Conservation (phyloP, 2,888 invertebrate genomes). For the Trachelus troglodyta region DNA sequence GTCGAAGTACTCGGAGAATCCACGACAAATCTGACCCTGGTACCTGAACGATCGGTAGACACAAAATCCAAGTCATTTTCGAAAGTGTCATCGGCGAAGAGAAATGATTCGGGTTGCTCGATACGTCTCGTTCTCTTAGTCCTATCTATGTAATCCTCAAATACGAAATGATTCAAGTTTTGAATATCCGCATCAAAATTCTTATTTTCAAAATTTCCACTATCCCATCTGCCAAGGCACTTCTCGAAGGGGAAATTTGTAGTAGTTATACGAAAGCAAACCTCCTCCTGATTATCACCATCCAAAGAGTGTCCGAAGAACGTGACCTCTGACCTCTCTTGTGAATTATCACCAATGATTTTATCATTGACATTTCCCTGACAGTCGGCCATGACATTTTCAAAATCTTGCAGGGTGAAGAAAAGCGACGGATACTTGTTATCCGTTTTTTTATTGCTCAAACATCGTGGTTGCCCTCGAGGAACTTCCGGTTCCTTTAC, state of each 20-base stretch:
- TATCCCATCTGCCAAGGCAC: slow-evolving; percentile 43
- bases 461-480: background rate
- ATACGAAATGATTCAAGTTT: slow-evolving; percentile 40
- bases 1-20: slow-evolving; percentile 46
- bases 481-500: background rate
- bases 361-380: background rate
- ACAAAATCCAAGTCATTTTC: background rate
- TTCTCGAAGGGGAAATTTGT: slow-evolving; percentile 57
- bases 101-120: slow-evolving; percentile 23
- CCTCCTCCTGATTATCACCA: slow-evolving; percentile 29
- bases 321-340: slow-evolving; percentile 9
- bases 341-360: slow-evolving; percentile 14
- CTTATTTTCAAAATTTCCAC: slow-evolving; percentile 10
- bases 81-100: slow-evolving; percentile 27
- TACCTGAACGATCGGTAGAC: slow-evolving; percentile 18
- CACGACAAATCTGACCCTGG: slow-evolving; percentile 55
- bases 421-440: slow-evolving; percentile 48
- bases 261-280: slow-evolving; percentile 58
- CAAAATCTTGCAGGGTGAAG: slow-evolving; percentile 58
- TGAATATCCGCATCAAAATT: slow-evolving; percentile 14
- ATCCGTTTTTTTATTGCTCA: background rate
- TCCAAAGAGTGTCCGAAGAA: slow-evolving; percentile 9
- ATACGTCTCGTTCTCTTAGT: slow-evolving; percentile 35
- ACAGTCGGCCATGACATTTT: slow-evolving; percentile 49
- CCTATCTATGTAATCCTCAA: slow-evolving; percentile 57